A percentile compares a stretch with the other conserved stretches of the same genome.
Evolutionary conservation across 2,113 vertebrate species (phyloP).

Genomic region (Macaca mulatta): DNA sequence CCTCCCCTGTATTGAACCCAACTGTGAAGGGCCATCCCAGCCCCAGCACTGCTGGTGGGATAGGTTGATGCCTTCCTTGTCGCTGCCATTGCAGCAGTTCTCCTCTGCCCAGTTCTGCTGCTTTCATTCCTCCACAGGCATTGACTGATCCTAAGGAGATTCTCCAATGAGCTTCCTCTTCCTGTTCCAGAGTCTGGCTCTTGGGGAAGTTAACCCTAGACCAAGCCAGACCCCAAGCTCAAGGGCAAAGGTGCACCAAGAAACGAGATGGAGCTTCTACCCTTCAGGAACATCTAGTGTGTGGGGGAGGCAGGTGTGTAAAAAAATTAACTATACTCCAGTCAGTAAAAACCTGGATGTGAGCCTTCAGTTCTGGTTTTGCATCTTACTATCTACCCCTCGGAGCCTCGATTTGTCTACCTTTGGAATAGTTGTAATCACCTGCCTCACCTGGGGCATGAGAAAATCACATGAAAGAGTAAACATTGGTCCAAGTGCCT

Average conservation of each 20-base stretch:
- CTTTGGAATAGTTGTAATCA: not conserved
- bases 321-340: not conserved
- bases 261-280: not conserved
- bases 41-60: not conserved
- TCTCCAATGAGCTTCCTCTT: not conserved
- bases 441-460: fast-evolving
- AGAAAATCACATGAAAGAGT: not conserved
- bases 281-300: too few relatives aligned
- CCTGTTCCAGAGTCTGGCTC: not conserved
- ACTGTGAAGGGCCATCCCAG: not conserved
- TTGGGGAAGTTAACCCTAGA: not conserved
- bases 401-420: not conserved
- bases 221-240: not conserved
- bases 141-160: not conserved
- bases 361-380: not conserved
- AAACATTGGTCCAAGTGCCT: not conserved
- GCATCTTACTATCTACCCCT: not conserved
- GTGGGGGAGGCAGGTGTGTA: not conserved
- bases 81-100: too few relatives aligned
- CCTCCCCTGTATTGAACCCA: not conserved
- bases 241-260: fast-evolving
- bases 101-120: fast-evolving
- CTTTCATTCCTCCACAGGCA: not conserved
- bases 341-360: not conserved
- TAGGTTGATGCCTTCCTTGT: not conserved